Conservation (phyloP, 1,140 invertebrate species). For the Conopomorpha cramerella region DNA sequence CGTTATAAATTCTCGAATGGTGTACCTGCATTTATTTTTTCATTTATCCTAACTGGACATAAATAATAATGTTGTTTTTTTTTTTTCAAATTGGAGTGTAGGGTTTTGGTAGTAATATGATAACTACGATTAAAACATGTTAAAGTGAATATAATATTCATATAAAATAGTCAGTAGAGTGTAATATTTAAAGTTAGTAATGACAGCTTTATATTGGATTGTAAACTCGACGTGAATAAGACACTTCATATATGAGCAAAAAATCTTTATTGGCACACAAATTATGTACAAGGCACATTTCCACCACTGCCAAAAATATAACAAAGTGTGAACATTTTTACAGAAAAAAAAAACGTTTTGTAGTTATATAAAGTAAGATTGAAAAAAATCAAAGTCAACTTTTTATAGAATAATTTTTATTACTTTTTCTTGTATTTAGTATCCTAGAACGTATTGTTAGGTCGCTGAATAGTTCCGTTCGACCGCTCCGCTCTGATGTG, state of each 20-base stretch:
- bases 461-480: no score
- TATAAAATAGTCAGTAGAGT: slow-evolving; percentile 44
- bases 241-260: slow-evolving; percentile 15
- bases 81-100: slow-evolving; percentile 37
- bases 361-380: slow-evolving; percentile 37
- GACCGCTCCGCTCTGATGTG: no score
- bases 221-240: slow-evolving; percentile 33
- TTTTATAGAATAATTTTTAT: slow-evolving; percentile 54
- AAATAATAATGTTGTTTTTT: slow-evolving; percentile 46
- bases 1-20: slow-evolving; percentile 56
- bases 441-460: no score
- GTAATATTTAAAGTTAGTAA: slow-evolving; percentile 37
- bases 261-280: slow-evolving; percentile 11
- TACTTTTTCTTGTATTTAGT: slow-evolving; percentile 47
- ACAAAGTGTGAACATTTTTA: slow-evolving; percentile 23
- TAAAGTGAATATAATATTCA: slow-evolving; percentile 28
- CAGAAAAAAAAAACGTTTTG: no score
- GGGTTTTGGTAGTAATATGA: slow-evolving; percentile 25
- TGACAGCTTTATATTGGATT: slow-evolving; percentile 50
- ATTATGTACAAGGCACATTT: slow-evolving; percentile 60
- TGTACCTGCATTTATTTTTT: slow-evolving; percentile 63
- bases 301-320: slow-evolving; percentile 57
- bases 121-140: slow-evolving; percentile 19
- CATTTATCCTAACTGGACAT: slow-evolving; percentile 51
- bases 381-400: slow-evolving; percentile 55